A percentile compares a stretch with the other conserved stretches of the same genome.
These are phyloP conservation scores for Callyntrura guangdongensis DNA, from an alignment of 2,888 invertebrate species.

Conservation along the genomic window DNA sequence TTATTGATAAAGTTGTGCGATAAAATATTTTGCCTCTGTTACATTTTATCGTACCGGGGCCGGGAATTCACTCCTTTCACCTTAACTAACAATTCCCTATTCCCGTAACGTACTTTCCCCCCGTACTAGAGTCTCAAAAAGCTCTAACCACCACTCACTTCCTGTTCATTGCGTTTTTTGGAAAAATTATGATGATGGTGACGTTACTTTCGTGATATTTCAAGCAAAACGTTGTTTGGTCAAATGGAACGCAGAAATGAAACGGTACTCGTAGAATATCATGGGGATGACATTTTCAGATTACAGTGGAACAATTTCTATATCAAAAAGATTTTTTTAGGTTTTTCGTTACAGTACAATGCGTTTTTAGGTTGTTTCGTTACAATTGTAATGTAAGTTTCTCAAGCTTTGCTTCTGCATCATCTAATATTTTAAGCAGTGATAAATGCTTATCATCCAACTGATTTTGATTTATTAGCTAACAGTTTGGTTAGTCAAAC, in stretches of 20 bases:
- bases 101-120: background rate
- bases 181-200: background rate
- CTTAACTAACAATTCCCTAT: background rate
- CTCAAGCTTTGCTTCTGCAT: too few relatives aligned
- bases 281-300: slow-evolving; percentile 39
- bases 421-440: too few relatives aligned
- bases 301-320: too few relatives aligned
- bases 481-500: too few relatives aligned
- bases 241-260: background rate
- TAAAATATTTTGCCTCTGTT: slow-evolving; percentile 35
- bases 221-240: background rate
- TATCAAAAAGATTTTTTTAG: too few relatives aligned
- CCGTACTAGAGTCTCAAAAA: too few relatives aligned
- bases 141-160: slow-evolving; percentile 32
- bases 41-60: background rate
- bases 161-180: background rate
- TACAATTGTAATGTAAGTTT: too few relatives aligned
- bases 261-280: background rate
- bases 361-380: too few relatives aligned
- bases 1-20: slow-evolving; percentile 71
- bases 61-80: background rate
- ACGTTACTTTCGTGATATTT: slow-evolving; percentile 1
- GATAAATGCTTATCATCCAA: too few relatives aligned
- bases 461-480: too few relatives aligned
- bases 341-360: too few relatives aligned